These are phyloP conservation scores for Brachyalestes nurse DNA, from an alignment of 2,797 vertebrate species.

Conservation along the genomic window DNA sequence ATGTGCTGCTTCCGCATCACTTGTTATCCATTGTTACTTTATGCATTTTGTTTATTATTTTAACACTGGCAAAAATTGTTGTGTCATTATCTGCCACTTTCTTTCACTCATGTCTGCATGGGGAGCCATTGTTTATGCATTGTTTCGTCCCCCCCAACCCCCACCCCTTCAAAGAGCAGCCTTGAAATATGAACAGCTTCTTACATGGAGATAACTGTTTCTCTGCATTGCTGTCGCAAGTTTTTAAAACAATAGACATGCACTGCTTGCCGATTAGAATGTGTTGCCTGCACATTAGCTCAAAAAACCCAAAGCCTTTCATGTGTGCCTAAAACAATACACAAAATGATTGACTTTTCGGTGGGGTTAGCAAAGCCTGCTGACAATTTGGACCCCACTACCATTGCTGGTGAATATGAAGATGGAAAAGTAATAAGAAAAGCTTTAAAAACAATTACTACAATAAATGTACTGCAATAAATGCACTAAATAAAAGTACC, in stretches of 20 bases:
- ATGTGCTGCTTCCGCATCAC: neutral
- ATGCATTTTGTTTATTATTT: slow-evolving; percentile 28
- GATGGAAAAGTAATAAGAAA: too few species aligned
- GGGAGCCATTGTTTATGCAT: slow-evolving; percentile 7
- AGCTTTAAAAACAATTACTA: slow-evolving; percentile 15
- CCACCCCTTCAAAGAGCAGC: neutral
- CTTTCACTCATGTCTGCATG: neutral
- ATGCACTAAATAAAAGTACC: neutral
- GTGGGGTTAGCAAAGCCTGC: neutral
- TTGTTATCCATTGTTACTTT: slow-evolving; percentile 39
- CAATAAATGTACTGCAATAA: slow-evolving; percentile 5
- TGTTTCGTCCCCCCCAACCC: neutral
- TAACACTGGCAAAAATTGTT: neutral
- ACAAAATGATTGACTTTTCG: neutral
- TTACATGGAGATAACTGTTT: slow-evolving; percentile 13
- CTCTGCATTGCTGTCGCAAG: neutral
- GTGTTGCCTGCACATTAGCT: slow-evolving; percentile 1
- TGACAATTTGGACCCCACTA: neutral
- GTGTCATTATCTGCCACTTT: slow-evolving; percentile 45
- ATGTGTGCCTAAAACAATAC: neutral
- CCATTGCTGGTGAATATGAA: slow-evolving; percentile 5
- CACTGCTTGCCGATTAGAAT: neutral
- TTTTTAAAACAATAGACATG: slow-evolving; percentile 8
- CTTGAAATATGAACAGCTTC: slow-evolving; percentile 16
- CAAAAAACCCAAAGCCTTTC: neutral